These are phyloP conservation scores for Platycheirus rosarum DNA, from an alignment of 2,888 invertebrate genomes.

Conservation along the genomic window DNA sequence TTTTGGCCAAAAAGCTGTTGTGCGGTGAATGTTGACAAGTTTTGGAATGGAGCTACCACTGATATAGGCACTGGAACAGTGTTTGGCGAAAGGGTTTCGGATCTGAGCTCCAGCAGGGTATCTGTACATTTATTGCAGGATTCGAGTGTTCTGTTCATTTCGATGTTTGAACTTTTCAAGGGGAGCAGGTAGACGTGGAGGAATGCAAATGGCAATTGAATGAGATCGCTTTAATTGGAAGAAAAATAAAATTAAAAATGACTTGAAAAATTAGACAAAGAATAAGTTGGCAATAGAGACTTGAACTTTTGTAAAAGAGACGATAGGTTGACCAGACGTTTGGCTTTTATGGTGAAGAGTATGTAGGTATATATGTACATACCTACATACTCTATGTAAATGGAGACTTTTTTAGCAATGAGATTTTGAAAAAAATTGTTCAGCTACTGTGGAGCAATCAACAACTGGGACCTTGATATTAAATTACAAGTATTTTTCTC, in stretches of 20 bases:
- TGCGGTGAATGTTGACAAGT: conserved; percentile 59
- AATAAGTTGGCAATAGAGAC: too few relatives aligned
- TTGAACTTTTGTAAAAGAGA: too few relatives aligned
- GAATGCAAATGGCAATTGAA: conserved; percentile 34
- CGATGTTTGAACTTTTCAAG: conserved; percentile 22
- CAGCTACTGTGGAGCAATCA: too few relatives aligned
- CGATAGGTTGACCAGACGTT: too few relatives aligned
- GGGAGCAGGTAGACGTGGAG: conserved; percentile 1
- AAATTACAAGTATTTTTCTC: too few relatives aligned
- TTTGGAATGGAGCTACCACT: conserved; percentile 48
- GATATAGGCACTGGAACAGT: conserved; percentile 42
- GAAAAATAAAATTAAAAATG: conserved; percentile 18
- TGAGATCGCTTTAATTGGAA: conserved; percentile 30
- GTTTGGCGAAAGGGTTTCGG: conserved; percentile 8
- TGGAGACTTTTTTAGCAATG: too few relatives aligned
- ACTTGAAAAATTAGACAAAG: too few relatives aligned
- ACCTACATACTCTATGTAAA: too few relatives aligned
- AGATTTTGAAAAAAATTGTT: too few relatives aligned
- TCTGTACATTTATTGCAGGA: conserved; percentile 42
- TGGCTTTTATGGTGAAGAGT: too few relatives aligned
- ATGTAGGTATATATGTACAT: too few relatives aligned
- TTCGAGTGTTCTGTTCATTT: conserved; percentile 48
- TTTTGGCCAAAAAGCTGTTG: conserved; percentile 62
- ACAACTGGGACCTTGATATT: too few relatives aligned
- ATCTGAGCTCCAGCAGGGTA: conserved; percentile 2